phyloP scores from a whole-genome alignment of 2,113 vertebrate genomes.

The Lycaon pictus region DNA sequence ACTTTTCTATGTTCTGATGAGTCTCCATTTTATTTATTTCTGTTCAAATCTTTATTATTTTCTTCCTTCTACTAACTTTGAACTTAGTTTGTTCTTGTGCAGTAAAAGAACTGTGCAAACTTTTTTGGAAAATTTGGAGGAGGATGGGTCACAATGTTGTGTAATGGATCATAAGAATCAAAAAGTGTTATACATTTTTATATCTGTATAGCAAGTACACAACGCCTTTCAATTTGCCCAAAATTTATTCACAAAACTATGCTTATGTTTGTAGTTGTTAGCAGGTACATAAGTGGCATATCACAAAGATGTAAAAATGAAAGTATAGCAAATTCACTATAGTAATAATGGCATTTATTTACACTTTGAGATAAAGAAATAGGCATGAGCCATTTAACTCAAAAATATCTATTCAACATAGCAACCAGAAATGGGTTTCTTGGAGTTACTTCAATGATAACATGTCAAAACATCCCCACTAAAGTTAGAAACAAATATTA shows the following conservation, averaged over 20 bases:
- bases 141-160: not conserved
- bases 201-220: not conserved
- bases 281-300: not conserved
- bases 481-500: not conserved
- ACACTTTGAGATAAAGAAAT: not conserved
- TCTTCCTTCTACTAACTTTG: not conserved
- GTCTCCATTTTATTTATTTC: conserved; percentile 30
- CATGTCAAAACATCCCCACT: not conserved
- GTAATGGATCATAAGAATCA: not conserved
- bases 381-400: not conserved
- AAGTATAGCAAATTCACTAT: not conserved
- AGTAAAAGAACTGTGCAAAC: not conserved
- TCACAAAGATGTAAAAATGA: not conserved
- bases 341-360: conserved; percentile 2
- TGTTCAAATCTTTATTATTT: not conserved
- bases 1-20: not conserved
- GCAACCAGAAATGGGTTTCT: not conserved
- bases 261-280: not conserved
- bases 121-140: not conserved
- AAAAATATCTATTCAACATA: not conserved
- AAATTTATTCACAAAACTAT: not conserved
- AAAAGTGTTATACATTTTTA: not conserved
- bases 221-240: not conserved
- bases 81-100: not conserved
- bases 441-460: not conserved